These are phyloP conservation scores for Ptiloglossa arizonensis DNA, from an alignment of 1,140 invertebrate species.

Conservation along the genomic window DNA sequence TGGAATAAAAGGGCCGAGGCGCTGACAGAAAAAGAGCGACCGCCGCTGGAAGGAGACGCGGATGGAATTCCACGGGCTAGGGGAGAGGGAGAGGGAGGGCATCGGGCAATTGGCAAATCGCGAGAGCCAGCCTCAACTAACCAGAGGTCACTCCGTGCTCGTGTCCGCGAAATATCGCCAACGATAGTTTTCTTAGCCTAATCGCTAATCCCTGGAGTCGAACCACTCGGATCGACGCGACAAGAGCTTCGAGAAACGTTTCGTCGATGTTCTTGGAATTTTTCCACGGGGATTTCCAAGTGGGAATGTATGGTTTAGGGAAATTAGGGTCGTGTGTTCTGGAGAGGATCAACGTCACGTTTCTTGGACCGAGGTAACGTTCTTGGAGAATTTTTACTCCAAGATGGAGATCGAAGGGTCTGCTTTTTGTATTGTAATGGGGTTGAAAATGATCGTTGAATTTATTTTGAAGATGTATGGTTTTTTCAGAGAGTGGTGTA, in stretches of 20 bases:
- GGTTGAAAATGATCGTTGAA: too few relatives aligned
- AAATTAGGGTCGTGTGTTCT: too few relatives aligned
- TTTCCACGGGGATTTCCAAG: too few relatives aligned
- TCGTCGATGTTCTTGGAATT: background rate
- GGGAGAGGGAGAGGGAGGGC: conserved; percentile 20
- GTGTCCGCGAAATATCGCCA: conserved; percentile 62
- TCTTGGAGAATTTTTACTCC: too few relatives aligned
- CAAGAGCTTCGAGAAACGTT: background rate
- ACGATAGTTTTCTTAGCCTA: conserved; percentile 60
- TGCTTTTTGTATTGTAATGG: too few relatives aligned
- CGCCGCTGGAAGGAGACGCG: background rate
- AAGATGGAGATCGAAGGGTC: too few relatives aligned
- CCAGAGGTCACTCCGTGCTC: conserved; percentile 57
- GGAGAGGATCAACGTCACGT: too few relatives aligned
- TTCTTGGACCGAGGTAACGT: too few relatives aligned
- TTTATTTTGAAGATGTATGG: too few relatives aligned
- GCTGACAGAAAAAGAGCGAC: conserved; percentile 27
- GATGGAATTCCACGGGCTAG: conserved; percentile 27
- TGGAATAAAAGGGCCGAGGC: conserved; percentile 70
- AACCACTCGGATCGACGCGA: too few relatives aligned
- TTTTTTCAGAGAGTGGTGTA: too few relatives aligned
- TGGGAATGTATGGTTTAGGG: too few relatives aligned
- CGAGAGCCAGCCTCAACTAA: conserved; percentile 50
- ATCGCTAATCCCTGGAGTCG: conserved; percentile 12
- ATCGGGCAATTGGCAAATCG: conserved; percentile 63